Percentiles rank a stretch among this genome's conserved stretches.
phyloP scores from a whole-genome alignment of 1,140 invertebrate genomes.

The Leptonema lineaticorne region DNA sequence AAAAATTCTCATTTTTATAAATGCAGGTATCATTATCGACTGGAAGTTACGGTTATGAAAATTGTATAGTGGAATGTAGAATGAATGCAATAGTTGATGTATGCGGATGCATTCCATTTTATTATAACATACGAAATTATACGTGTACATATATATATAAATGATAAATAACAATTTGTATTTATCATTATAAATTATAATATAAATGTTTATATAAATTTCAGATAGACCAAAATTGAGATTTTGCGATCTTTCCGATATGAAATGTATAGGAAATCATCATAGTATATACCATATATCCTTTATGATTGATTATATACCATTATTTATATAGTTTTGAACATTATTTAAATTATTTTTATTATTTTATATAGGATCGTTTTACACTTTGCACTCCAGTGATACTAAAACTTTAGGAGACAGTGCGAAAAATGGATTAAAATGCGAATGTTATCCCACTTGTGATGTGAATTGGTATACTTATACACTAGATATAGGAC shows the following conservation, averaged over 20 bases:
- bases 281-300: too few species aligned
- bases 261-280: conserved; percentile 17
- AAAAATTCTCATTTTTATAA: too few species aligned
- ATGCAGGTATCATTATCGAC: conserved; percentile 28
- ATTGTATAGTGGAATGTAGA: conserved; percentile 37
- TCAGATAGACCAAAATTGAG: conserved; percentile 15
- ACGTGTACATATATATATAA: conserved; percentile 1
- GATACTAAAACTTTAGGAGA: conserved; percentile 6
- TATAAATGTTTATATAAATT: background rate
- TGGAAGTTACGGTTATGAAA: conserved; percentile 38
- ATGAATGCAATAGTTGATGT: conserved; percentile 31
- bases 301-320: too few species aligned
- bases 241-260: conserved; percentile 26
- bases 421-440: conserved; percentile 11
- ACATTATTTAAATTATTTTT: background rate
- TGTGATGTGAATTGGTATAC: conserved; percentile 38
- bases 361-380: conserved; percentile 15
- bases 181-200: background rate
- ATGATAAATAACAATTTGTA: too few species aligned
- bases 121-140: conserved; percentile 36
- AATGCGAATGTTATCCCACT: conserved; percentile 31
- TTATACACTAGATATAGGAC: conserved; percentile 25
- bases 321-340: too few species aligned
- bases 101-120: conserved; percentile 37
- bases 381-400: conserved; percentile 26